phyloP scores from a whole-genome alignment of 1,140 invertebrate genomes.

The Scylla paramamosain region DNA sequence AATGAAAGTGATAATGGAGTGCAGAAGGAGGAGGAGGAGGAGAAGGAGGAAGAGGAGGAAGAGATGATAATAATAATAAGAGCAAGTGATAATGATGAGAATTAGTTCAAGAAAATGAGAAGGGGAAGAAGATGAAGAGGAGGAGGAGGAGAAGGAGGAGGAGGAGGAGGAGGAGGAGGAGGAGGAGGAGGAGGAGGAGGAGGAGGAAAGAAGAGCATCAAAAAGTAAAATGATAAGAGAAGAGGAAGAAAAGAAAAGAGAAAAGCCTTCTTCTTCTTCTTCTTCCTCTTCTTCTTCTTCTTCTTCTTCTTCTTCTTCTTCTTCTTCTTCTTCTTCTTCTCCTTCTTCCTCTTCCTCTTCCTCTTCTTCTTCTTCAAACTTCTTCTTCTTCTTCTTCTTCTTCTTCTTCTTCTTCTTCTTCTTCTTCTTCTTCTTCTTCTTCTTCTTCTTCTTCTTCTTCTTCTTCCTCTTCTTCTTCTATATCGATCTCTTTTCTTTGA shows the following conservation, averaged over 20 bases:
- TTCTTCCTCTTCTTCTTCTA: neutral
- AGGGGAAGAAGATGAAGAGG: constrained; percentile 5
- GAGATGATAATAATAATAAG: neutral
- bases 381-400: neutral
- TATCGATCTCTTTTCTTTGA: too few relatives aligned
- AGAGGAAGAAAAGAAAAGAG: neutral
- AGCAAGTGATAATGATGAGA: neutral
- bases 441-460: neutral
- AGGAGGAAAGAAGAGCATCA: neutral
- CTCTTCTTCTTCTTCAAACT: neutral
- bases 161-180: too few relatives aligned
- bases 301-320: neutral
- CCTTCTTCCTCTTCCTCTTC: neutral
- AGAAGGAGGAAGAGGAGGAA: neutral
- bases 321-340: neutral
- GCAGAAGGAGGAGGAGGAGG: neutral
- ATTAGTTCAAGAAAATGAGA: neutral
- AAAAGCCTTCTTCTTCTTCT: neutral
- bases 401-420: neutral
- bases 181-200: too few relatives aligned
- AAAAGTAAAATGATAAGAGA: neutral
- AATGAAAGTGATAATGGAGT: too few relatives aligned
- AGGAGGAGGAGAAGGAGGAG: neutral
- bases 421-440: neutral
- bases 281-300: too few relatives aligned